phyloP scores from a whole-genome alignment of 2,797 vertebrate genomes.

The Silurus lanzhouensis region DNA sequence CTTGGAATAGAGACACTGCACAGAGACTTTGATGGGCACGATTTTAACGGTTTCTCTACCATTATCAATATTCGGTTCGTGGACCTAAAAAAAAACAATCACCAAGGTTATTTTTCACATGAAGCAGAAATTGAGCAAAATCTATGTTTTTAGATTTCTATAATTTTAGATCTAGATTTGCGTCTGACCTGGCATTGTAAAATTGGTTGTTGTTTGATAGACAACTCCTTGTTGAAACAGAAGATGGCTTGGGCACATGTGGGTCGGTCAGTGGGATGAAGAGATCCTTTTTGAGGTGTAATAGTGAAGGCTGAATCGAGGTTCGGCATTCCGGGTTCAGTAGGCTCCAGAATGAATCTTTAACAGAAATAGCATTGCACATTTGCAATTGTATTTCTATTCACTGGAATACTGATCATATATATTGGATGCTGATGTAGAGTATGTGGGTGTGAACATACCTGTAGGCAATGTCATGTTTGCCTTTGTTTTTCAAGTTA shows the following conservation, averaged over 20 bases:
- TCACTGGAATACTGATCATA: too few species aligned
- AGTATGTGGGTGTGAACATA: conserved; percentile 62
- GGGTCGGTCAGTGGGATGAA: conserved; percentile 68
- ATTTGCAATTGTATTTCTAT: not conserved
- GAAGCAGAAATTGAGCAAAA: not conserved
- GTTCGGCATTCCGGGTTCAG: conserved; percentile 56
- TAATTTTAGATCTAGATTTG: not conserved
- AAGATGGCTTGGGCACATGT: conserved; percentile 76
- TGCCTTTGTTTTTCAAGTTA: conserved; percentile 85
- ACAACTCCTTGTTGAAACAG: conserved; percentile 74
- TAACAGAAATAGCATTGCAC: not conserved
- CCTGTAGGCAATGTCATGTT: conserved; percentile 85
- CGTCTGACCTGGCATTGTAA: conserved; percentile 80
- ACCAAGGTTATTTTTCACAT: not conserved
- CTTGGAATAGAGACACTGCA: conserved; percentile 78
- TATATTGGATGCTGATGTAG: not conserved
- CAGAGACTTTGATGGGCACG: conserved; percentile 78
- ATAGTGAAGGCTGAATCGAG: conserved; percentile 76
- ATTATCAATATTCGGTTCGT: conserved; percentile 75
- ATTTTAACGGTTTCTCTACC: conserved; percentile 73
- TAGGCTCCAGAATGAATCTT: conserved; percentile 78
- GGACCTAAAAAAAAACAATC: conserved; percentile 72
- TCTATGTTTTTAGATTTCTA: not conserved
- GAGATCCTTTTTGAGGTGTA: conserved; percentile 73
- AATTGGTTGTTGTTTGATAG: conserved; percentile 74